Evolutionary conservation across 2,797 vertebrate genomes (phyloP), one percentile per base, ranked within the genome.

Genomic region (Chloroceryle amazona): DNA sequence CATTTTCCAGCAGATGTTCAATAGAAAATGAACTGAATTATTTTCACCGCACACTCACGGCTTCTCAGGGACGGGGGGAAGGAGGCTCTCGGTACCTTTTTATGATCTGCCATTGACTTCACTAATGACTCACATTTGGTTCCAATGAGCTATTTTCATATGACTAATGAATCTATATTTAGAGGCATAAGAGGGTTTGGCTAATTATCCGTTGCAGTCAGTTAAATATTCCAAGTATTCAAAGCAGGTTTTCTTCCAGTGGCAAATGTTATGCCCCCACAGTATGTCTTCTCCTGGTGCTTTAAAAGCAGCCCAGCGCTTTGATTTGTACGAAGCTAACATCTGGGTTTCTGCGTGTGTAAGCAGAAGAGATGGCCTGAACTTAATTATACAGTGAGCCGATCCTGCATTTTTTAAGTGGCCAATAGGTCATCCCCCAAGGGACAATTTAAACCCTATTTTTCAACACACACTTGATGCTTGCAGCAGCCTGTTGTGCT

Each of bases 161-260:
- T 95, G 94, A 96, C 94, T 96, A 97, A 96, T 94, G 94, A 96
- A 95, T 81, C 96, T 95, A 87, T 97, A 97, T 96, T 96, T 97
- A 91, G 88, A 95, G 83, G 62, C 63, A 1, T 93, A 93, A 95
- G 86, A 95, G 93, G 67, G 92, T 87, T 96, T 93, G 96, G 90
- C 62, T 96, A 96, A 97, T 97, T 96, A 93, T 94, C 93, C 93
- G 89, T 96, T 96, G 89, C 89, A 92, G 81, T 92, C 90, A 76
- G 86, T 96, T 94, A 95, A 96, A 94, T 90, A 96, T 94, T 95
- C 90, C 90, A 86, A 93, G 70, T 80, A 95, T 96, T 89, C 76
- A 60, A 67, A 89, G 88, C 28, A 88, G 93, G 76, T 95, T 95
- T 95, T 79, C 94, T 86, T 95, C 90, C 90, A 68, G 55, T 94